phyloP scores from a whole-genome alignment of 2,888 invertebrate genomes.

The Pristionchus arcanus region DNA sequence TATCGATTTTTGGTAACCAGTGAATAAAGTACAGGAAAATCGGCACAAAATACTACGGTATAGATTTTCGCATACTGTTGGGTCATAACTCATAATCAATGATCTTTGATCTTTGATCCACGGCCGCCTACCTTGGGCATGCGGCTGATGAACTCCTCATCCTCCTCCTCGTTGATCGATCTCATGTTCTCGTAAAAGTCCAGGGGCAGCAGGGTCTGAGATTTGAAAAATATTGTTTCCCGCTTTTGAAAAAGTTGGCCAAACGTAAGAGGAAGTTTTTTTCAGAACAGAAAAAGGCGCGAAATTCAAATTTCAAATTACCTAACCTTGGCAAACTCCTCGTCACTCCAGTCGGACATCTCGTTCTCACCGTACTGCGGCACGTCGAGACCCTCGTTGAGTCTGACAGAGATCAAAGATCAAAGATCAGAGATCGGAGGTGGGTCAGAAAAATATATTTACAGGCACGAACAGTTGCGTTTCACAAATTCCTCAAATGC shows the following conservation, averaged over 20 bases:
- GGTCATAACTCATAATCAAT: not conserved
- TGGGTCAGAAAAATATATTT: not conserved
- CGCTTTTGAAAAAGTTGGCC: not conserved
- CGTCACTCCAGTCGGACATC: conserved; percentile 75
- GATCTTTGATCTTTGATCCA: not conserved
- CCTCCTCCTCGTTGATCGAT: conserved; percentile 63
- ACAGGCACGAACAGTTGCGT: too few relatives aligned
- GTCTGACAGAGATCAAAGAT: conserved; percentile 24
- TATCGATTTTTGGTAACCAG: too few relatives aligned
- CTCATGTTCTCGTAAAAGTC: conserved; percentile 70
- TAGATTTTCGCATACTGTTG: too few relatives aligned
- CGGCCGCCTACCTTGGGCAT: conserved; percentile 56
- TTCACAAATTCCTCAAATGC: too few relatives aligned
- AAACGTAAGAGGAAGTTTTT: not conserved
- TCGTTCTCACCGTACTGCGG: conserved; percentile 73
- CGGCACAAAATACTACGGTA: too few relatives aligned
- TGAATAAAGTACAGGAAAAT: too few relatives aligned
- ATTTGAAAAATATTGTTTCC: not conserved
- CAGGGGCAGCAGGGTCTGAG: conserved; percentile 71
- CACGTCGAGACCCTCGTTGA: conserved; percentile 4
- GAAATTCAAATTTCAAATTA: not conserved
- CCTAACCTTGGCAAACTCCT: conserved; percentile 72
- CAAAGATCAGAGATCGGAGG: not conserved
- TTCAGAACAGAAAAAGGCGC: not conserved
- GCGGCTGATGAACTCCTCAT: conserved; percentile 70